A percentile compares a stretch with the other conserved stretches of the same genome.
Conservation (phyloP, 2,888 invertebrate genomes). For the Muschampia staudingeri region DNA sequence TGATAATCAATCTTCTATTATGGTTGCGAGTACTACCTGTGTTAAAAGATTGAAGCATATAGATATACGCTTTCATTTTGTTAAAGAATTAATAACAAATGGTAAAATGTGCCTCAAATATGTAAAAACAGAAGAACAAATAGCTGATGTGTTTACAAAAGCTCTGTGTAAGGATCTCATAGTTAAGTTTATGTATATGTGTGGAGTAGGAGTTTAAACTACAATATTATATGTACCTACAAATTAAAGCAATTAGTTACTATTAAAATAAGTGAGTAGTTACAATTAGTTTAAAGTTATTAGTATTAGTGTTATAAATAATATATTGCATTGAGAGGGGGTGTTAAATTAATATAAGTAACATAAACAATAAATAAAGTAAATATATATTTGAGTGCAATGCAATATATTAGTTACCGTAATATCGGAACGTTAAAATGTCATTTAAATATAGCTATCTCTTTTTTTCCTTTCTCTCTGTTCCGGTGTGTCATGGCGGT, state of each 20-base stretch:
- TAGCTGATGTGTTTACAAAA: slow-evolving; percentile 60
- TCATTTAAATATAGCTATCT: too few relatives aligned
- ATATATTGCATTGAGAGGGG: slow-evolving; percentile 11
- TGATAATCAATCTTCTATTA: slow-evolving; percentile 57
- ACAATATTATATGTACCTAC: background rate
- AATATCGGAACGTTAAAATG: too few relatives aligned
- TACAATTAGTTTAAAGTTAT: too few relatives aligned
- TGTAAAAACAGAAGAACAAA: slow-evolving; percentile 55
- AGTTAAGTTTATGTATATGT: slow-evolving; percentile 30
- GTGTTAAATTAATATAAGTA: background rate
- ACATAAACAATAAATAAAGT: background rate
- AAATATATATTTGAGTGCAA: background rate
- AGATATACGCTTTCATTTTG: slow-evolving; percentile 55
- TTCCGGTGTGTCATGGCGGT: too few relatives aligned
- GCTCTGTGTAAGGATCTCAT: slow-evolving; percentile 46
- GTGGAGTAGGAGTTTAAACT: slow-evolving; percentile 1
- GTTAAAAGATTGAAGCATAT: slow-evolving; percentile 54
- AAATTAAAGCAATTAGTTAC: too few relatives aligned
- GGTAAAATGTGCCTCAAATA: slow-evolving; percentile 55
- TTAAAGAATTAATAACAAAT: slow-evolving; percentile 55
- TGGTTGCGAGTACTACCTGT: slow-evolving; percentile 39
- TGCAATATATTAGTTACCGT: background rate
- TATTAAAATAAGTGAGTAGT: too few relatives aligned
- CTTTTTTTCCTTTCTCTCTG: too few relatives aligned
- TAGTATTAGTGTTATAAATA: background rate